Evolutionary conservation across 2,797 vertebrate species (phyloP), one percentile per base, ranked within the genome.

Genomic region (Lithobates sylvaticus): DNA sequence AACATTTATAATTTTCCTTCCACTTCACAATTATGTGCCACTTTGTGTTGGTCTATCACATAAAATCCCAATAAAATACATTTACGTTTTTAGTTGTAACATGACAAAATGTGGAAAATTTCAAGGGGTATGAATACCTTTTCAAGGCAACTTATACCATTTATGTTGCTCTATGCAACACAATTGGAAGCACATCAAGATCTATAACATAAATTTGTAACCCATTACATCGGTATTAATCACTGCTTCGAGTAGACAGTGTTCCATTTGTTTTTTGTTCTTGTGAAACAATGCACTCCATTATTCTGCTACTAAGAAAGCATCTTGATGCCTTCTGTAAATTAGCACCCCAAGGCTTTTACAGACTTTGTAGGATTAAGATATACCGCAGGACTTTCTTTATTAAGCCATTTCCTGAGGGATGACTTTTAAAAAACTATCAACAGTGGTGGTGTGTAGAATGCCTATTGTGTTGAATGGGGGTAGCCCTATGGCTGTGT

Each of bases 291-390:
- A 50, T 70, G 67, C 1, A 21, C n/a, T 70, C 12, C 54, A 61
- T 61, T 70, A n/a, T 80, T 80, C 26, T 69, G 6, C 10, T 70
- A 6, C 10, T 34, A 32, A 32, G 69, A 3, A 27, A 42, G 39
- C 27, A 70, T 69, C 65, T 79, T 50, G 29, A 70, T 27, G 65
- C 29, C 47, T 27, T 32, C 67, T 80, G 65, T 70, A 18, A 36
- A 36, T 70, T 79, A 79, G 54, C 26, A 65, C 54, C 26, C 44
- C 12, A 32, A 54, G 26, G 44, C 10, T 47, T 68, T 44, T 50
- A 32, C 10, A 65, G 42, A 7, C 27, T 54, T 3, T 50, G 32
- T 69, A 29, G 67, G 65, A 70, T 67, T 79, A 29, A 18, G 27
- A 69, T 16, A 44, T 12, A 42, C 77, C 50, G 12, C 77, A 80